Evolutionary conservation across 23 tunicate genomes (phyloP).

Genomic region (Ascidia mentula): DNA sequence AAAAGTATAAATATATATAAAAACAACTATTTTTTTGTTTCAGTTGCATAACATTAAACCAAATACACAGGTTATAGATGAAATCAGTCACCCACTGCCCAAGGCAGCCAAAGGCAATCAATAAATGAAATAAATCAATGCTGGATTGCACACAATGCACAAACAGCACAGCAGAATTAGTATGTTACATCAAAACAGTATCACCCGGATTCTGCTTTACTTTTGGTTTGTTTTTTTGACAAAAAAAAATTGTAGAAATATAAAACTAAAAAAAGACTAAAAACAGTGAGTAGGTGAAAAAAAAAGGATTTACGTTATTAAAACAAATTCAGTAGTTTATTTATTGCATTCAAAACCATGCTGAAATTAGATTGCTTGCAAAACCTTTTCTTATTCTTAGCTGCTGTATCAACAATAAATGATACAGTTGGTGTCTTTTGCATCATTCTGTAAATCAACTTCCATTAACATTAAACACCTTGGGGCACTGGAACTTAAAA

Average conservation of each 20-base stretch:
- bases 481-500: no score
- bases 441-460: not conserved
- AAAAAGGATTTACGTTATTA: no score
- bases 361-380: not conserved
- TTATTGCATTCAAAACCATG: not conserved
- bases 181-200: not conserved
- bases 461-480: no score
- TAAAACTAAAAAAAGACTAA: not conserved
- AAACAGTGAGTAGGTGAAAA: no score
- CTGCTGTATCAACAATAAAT: not conserved
- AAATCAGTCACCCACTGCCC: no score
- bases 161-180: not conserved
- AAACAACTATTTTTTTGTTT: no score
- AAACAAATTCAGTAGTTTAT: not conserved
- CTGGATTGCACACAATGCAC: conserved; percentile 8
- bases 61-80: no score
- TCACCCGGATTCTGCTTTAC: not conserved
- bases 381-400: not conserved
- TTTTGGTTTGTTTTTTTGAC: not conserved
- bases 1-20: no score
- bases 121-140: not conserved
- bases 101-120: not conserved
- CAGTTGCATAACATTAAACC: no score
- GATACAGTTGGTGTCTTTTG: not conserved
- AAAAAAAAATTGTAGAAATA: not conserved